Conservation (phyloP, 2,797 vertebrate species). For the Megaceryle alcyon region DNA sequence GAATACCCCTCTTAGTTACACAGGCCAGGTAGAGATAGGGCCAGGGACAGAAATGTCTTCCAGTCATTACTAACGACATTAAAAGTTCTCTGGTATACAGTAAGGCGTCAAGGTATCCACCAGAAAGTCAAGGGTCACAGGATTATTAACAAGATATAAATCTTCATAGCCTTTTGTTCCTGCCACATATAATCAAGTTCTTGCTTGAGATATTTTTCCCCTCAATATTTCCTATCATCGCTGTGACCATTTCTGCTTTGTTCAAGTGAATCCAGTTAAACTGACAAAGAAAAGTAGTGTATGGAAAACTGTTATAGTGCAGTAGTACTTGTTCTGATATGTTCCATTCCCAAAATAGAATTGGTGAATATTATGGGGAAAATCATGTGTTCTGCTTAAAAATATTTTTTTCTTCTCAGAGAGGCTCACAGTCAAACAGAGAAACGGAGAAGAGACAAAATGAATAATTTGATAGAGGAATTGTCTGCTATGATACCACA, state of each 20-base stretch:
- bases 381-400: neutral
- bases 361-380: neutral
- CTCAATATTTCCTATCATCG: neutral
- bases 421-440: conserved; percentile 96
- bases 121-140: neutral
- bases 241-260: neutral
- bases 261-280: neutral
- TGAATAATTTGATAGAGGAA: conserved; percentile 94
- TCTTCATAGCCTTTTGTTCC: neutral
- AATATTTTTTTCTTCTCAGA: conserved; percentile 71
- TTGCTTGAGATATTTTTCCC: neutral
- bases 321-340: neutral
- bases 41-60: neutral
- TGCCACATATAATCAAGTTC: neutral
- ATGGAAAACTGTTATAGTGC: neutral
- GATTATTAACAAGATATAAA: neutral
- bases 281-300: neutral
- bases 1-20: neutral
- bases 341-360: neutral
- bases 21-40: neutral
- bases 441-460: conserved; percentile 93
- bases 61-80: neutral
- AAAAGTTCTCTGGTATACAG: neutral
- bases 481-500: conserved; percentile 94
- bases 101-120: neutral